Conservation (phyloP, 2,888 invertebrate genomes). For the Drosophila kambysellisi region DNA sequence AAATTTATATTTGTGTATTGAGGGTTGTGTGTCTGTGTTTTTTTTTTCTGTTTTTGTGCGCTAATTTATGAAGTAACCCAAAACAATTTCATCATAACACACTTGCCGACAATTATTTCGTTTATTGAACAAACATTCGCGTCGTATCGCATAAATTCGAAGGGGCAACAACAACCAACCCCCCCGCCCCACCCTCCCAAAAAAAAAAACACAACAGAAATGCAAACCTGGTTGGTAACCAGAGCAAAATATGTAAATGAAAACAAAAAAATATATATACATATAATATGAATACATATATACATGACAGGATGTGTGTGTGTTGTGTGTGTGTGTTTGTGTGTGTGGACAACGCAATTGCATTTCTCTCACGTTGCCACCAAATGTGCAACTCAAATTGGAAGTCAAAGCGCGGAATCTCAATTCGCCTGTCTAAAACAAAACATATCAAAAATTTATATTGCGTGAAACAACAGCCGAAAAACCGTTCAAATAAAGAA, state of each 20-base stretch:
- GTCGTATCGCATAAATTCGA: constrained; percentile 75
- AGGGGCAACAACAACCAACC: constrained; percentile 45
- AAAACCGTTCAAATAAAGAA: constrained; percentile 45
- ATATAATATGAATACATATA: constrained; percentile 8
- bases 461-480: constrained; percentile 48
- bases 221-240: constrained; percentile 67
- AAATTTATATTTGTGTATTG: no score
- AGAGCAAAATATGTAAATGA: constrained; percentile 72
- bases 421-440: constrained; percentile 65
- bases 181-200: neutral
- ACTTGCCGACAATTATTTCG: constrained; percentile 80
- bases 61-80: constrained; percentile 80
- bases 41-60: constrained; percentile 53
- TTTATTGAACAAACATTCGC: constrained; percentile 79
- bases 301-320: constrained; percentile 26
- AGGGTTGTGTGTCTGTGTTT: neutral
- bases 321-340: constrained; percentile 13
- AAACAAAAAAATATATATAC: constrained; percentile 24
- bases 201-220: constrained; percentile 39
- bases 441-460: constrained; percentile 60
- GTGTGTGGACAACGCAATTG: constrained; percentile 67
- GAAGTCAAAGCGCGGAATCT: constrained; percentile 35
- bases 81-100: constrained; percentile 81
- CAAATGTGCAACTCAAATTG: constrained; percentile 58
- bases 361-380: constrained; percentile 64